Conservation (phyloP, 1,140 invertebrate species). For the Vollenhovia emeryi region DNA sequence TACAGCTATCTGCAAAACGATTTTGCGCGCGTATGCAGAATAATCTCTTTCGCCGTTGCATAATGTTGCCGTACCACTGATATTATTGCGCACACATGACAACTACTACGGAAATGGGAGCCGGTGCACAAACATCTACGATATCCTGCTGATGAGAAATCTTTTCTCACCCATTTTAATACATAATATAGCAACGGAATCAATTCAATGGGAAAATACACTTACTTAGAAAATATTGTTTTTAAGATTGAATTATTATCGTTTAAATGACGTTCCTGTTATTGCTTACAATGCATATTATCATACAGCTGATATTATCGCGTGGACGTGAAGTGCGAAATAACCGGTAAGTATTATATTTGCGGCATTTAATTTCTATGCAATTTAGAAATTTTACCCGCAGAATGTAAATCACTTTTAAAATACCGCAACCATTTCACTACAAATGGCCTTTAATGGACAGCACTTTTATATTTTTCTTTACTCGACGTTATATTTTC, state of each 20-base stretch:
- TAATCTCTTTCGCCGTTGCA: constrained; percentile 36
- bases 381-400: background rate
- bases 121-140: background rate
- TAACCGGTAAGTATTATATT: background rate
- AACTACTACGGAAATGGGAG: background rate
- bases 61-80: constrained; percentile 34
- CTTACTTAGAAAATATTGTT: background rate
- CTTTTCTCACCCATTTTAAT: background rate
- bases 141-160: background rate
- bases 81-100: constrained; percentile 22
- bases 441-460: constrained; percentile 43
- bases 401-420: constrained; percentile 33
- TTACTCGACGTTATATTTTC: background rate
- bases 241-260: background rate
- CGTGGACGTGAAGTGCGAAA: background rate
- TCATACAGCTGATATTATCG: background rate
- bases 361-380: background rate
- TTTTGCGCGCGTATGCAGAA: constrained; percentile 29
- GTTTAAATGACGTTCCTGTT: background rate
- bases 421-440: background rate
- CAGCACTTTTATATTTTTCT: background rate
- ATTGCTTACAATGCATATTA: background rate
- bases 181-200: background rate
- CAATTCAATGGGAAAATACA: constrained; percentile 3
- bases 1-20: constrained; percentile 36